Evolutionary conservation across 2,797 vertebrate species (phyloP), one percentile per base, ranked within the genome.

Genomic region (Delichon dasypus): DNA sequence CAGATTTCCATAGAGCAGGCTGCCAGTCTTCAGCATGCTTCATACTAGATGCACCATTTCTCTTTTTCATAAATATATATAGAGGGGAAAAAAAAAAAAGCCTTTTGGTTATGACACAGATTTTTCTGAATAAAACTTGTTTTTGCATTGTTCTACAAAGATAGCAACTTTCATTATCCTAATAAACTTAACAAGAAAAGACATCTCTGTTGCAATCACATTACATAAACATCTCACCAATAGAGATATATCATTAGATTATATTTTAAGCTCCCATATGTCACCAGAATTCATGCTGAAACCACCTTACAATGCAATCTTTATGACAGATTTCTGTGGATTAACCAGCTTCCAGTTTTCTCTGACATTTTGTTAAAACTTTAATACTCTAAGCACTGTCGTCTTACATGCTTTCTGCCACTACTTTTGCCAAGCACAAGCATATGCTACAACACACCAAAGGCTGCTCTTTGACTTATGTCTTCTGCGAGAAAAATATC

Each of bases 181-280:
- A 96, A 97, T 94, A 97, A 97, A 96, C 97, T 96, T 96, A 97
- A 97, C 61, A 66, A 94, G 88, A 92, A 85, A 92, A 95, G 95
- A 94, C 88, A 97, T 94, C 84, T 92, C 95, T 78, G 55, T 91
- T 95, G 96, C 89, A 97, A 97, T 96, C 94, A 87, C 53, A 85
- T 97, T 97, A 97, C 27, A 95, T 97, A 97, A 98, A 97, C 89
- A 92, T 95, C 84, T 96, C 94, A 91, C 85, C n/a, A 0, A 95
- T 50, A 94, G 93, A 97, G 95, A 95, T 89, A 81, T 94, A 96
- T 96, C 96, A 97, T 97, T 97, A 97, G 86, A 96, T 96, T 98
- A 94, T 97, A 97, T 96, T 97, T 97, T 97, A 97, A 97, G 94
- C 95, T 97, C 92, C 96, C 96, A 97, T 97, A 97, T 98, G 97